These are phyloP conservation scores for Tipula vernalis DNA, from an alignment of 2,888 invertebrate genomes.

Conservation along the genomic window DNA sequence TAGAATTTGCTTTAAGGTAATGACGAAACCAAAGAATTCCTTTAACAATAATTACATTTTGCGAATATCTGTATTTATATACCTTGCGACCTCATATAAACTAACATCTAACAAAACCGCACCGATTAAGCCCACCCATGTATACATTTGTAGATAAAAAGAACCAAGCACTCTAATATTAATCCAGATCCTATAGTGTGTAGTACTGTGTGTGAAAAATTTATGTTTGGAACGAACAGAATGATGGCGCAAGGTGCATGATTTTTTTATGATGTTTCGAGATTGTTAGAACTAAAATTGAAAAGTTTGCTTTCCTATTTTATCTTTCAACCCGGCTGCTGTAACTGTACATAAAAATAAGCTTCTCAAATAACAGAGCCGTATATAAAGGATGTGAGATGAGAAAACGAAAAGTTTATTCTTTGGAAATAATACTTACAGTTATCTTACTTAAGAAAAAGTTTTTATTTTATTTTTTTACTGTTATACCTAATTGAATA, in stretches of 20 bases:
- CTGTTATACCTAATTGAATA: background rate
- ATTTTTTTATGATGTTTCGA: too few relatives aligned
- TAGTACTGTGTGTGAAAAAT: background rate
- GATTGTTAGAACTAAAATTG: background rate
- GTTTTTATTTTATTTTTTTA: too few relatives aligned
- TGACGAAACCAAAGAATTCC: background rate
- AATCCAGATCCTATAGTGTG: background rate
- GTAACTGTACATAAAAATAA: background rate
- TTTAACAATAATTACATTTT: background rate
- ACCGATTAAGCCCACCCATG: background rate
- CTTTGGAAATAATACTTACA: too few relatives aligned
- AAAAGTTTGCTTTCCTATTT: background rate
- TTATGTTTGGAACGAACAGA: background rate
- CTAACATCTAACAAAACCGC: background rate
- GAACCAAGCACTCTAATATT: background rate
- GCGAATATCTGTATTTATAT: background rate
- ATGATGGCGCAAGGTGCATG: too few relatives aligned
- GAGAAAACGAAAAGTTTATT: too few relatives aligned
- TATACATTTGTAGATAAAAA: background rate
- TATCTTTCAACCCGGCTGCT: background rate
- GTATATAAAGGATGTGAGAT: too few relatives aligned
- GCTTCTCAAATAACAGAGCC: too few relatives aligned
- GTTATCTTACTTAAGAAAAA: too few relatives aligned
- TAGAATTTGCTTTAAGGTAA: background rate
- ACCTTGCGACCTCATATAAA: background rate